Conservation (phyloP, 2,888 invertebrate genomes). For the Hypselothyrea guttata region DNA sequence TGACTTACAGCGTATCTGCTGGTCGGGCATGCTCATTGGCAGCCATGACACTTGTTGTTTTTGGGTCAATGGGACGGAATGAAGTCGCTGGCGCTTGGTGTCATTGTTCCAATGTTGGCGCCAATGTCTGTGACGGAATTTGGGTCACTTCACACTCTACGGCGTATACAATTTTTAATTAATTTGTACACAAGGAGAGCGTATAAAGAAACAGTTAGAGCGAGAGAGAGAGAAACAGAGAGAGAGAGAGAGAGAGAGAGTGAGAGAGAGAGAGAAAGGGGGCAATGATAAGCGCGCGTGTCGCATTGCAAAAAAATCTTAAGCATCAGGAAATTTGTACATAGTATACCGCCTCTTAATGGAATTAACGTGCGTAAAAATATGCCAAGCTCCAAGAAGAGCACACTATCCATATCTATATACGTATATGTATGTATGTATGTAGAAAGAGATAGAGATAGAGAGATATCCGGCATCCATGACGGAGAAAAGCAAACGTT, state of each 20-base stretch:
- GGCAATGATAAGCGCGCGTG: slow-evolving; percentile 35
- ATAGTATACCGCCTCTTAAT: slow-evolving; percentile 49
- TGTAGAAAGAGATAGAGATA: too few species aligned
- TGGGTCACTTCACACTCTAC: slow-evolving; percentile 42
- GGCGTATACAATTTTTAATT: slow-evolving; percentile 40
- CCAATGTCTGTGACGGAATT: slow-evolving; percentile 47
- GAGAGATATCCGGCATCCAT: slow-evolving; percentile 1
- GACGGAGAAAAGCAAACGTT: slow-evolving; percentile 4
- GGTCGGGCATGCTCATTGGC: background rate
- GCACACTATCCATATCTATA: slow-evolving; percentile 4
- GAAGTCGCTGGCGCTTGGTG: background rate
- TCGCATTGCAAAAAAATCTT: slow-evolving; percentile 33
- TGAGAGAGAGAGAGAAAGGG: background rate
- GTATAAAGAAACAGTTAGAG: background rate
- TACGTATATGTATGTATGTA: too few species aligned
- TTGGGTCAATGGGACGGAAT: slow-evolving; percentile 19
- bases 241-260: background rate
- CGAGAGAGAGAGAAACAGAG: background rate
- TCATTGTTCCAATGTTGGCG: slow-evolving; percentile 30
- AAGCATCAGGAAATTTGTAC: slow-evolving; percentile 24
- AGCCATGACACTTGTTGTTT: background rate
- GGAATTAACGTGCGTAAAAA: slow-evolving; percentile 63
- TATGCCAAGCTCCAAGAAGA: slow-evolving; percentile 32
- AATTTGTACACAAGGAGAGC: slow-evolving; percentile 28
- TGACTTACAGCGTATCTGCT: background rate